These are phyloP conservation scores for Gallinago stenura DNA, from an alignment of 2,797 vertebrate genomes.

Conservation along the genomic window DNA sequence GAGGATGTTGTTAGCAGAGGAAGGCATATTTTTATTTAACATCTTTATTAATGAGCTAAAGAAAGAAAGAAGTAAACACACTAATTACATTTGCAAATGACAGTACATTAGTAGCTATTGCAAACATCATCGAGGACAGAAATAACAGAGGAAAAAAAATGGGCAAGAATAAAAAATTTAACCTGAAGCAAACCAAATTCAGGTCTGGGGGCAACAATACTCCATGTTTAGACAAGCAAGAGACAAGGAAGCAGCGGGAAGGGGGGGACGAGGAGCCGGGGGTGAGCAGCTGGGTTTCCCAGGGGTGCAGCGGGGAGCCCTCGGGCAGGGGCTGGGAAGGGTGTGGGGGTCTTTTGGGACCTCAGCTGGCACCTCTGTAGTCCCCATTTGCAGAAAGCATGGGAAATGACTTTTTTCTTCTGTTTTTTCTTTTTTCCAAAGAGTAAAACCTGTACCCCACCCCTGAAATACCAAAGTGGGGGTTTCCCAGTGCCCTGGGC, in stretches of 20 bases:
- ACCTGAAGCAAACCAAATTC: constrained; percentile 4
- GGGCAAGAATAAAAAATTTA: constrained; percentile 9
- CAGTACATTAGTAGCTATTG: constrained; percentile 73
- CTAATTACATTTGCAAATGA: constrained; percentile 77
- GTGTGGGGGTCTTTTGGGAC: neutral
- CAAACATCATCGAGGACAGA: constrained; percentile 59
- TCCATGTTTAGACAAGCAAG: neutral
- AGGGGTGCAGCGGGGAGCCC: neutral
- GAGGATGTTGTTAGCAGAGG: constrained; percentile 72
- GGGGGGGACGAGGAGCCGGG: no score
- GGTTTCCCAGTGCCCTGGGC: rapidly evolving
- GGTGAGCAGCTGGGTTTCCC: no score
- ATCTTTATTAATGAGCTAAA: constrained; percentile 77
- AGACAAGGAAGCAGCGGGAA: neutral
- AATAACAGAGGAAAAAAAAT: constrained; percentile 51
- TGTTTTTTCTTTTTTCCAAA: no score
- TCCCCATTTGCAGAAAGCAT: neutral
- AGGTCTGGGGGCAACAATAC: neutral
- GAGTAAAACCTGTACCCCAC: neutral
- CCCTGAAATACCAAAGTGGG: neutral
- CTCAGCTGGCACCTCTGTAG: rapidly evolving
- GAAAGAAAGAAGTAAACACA: constrained; percentile 68
- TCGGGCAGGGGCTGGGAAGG: neutral
- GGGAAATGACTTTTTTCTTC: rapidly evolving
- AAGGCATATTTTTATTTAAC: constrained; percentile 75